phyloP scores from a whole-genome alignment of 2,797 vertebrate genomes.

The Mustela erminea region DNA sequence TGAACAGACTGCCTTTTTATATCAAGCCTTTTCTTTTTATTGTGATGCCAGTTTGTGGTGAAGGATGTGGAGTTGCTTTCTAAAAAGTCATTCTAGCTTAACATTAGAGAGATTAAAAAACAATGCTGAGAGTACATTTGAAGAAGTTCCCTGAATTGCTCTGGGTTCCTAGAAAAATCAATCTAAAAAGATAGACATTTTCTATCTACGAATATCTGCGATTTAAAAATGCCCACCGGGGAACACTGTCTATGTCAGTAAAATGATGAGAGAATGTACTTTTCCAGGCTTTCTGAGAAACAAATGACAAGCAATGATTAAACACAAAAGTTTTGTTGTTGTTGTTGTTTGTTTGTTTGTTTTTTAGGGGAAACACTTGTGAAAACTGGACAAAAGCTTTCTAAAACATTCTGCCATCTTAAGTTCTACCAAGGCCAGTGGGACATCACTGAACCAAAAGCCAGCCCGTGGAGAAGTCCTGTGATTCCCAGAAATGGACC shows the following conservation, averaged over 20 bases:
- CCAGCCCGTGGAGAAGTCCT: neutral
- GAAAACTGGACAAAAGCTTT: neutral
- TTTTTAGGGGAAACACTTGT: too few relatives aligned
- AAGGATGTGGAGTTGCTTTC: neutral
- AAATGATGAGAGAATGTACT: neutral
- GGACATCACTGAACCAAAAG: neutral
- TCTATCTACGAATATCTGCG: neutral
- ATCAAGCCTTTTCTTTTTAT: neutral
- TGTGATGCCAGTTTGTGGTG: neutral
- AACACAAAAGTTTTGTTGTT: neutral
- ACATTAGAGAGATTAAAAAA: conserved; percentile 18
- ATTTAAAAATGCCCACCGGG: conserved; percentile 40
- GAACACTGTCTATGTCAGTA: neutral
- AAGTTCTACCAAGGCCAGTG: neutral
- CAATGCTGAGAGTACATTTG: neutral
- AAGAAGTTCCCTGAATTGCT: conserved; percentile 21
- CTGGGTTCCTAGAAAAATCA: neutral
- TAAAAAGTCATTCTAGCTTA: neutral
- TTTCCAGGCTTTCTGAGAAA: neutral
- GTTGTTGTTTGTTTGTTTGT: too few relatives aligned
- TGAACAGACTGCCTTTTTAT: neutral
- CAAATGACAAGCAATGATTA: neutral
- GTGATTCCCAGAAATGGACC: neutral
- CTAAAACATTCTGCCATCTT: neutral
- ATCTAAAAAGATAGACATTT: neutral